These are phyloP conservation scores for Callorhinus ursinus DNA, from an alignment of 2,113 vertebrate genomes.

Conservation along the genomic window DNA sequence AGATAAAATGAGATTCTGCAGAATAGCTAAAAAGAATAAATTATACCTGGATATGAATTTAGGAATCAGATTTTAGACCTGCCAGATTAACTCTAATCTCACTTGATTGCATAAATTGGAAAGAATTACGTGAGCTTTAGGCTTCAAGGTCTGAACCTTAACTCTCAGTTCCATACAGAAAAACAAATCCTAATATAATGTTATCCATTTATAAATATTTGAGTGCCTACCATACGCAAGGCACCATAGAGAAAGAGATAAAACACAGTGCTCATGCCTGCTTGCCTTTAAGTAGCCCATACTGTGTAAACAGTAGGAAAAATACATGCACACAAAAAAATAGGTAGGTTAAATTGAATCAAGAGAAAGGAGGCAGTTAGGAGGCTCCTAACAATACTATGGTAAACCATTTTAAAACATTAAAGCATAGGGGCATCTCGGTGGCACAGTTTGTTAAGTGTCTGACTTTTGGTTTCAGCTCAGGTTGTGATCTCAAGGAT, in stretches of 20 bases:
- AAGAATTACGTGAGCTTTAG: background rate
- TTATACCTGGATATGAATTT: slow-evolving; percentile 15
- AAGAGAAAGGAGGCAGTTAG: slow-evolving; percentile 23
- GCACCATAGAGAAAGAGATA: background rate
- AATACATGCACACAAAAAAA: background rate
- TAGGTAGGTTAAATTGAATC: background rate
- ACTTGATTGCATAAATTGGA: slow-evolving; percentile 2
- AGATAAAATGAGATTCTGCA: slow-evolving; percentile 40
- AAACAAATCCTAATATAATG: background rate
- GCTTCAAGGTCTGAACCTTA: background rate
- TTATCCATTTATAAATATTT: slow-evolving; percentile 8
- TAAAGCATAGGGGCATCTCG: too few species aligned
- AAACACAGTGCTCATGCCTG: background rate
- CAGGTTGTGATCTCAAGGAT: too few species aligned
- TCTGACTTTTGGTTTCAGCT: too few species aligned
- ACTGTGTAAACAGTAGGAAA: background rate
- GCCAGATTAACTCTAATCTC: background rate
- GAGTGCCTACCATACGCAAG: background rate
- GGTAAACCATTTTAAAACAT: background rate
- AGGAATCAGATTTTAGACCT: background rate
- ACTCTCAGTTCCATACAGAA: slow-evolving; percentile 22
- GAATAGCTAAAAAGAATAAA: background rate
- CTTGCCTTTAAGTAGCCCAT: background rate
- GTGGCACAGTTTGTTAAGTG: too few species aligned
- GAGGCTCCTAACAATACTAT: background rate